A percentile compares a stretch with the other conserved stretches of the same genome.
Conservation (phyloP, 2,888 invertebrate species). For the Rhorus exstirpatorius region DNA sequence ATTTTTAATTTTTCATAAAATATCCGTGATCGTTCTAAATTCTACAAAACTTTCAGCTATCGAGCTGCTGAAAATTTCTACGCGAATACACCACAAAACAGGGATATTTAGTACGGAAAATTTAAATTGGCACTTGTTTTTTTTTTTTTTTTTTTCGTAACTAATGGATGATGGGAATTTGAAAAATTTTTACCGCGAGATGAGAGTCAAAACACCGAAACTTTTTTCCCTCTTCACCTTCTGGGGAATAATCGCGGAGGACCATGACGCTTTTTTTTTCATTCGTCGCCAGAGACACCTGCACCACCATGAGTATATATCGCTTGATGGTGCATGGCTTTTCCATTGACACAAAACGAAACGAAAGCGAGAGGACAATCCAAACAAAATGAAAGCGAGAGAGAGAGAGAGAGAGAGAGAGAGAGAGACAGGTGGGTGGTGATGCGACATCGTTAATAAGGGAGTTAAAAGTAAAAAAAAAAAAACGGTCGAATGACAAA, state of each 20-base stretch:
- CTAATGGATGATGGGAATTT: slow-evolving; percentile 2
- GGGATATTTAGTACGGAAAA: no score
- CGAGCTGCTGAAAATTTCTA: no score
- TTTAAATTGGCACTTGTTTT: no score
- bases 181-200: slow-evolving; percentile 3
- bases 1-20: no score
- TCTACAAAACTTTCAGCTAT: no score
- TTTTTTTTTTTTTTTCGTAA: slow-evolving; percentile 7
- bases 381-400: not conserved
- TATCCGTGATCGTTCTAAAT: no score
- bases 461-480: slow-evolving; percentile 41
- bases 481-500: slow-evolving; percentile 75
- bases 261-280: slow-evolving; percentile 50
- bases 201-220: slow-evolving; percentile 35
- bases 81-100: no score
- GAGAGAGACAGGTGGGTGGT: slow-evolving; percentile 51
- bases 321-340: slow-evolving; percentile 18
- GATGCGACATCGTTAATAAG: slow-evolving; percentile 21
- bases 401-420: slow-evolving; percentile 29
- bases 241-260: slow-evolving; percentile 32
- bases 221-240: not conserved
- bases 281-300: slow-evolving; percentile 44
- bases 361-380: slow-evolving; percentile 31
- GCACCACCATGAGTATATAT: slow-evolving; percentile 25
- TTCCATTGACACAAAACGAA: slow-evolving; percentile 35